Conservation (phyloP, 2,888 invertebrate species). For the Metallyticus violacea region DNA sequence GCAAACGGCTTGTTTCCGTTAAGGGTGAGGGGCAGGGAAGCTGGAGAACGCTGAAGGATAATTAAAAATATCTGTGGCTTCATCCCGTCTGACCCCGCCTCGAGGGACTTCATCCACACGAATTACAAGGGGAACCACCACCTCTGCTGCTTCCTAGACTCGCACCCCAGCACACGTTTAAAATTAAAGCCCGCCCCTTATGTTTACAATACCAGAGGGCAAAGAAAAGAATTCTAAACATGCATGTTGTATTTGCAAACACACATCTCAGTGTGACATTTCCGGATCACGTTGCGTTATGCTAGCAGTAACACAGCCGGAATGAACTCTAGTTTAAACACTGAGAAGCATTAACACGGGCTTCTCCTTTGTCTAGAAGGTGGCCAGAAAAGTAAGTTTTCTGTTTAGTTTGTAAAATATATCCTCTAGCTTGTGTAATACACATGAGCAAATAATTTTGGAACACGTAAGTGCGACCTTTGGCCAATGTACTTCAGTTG, state of each 20-base stretch:
- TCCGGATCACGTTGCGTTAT: background rate
- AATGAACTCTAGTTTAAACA: background rate
- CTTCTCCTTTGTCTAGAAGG: too few relatives aligned
- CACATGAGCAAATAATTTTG: too few relatives aligned
- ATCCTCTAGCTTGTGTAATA: too few relatives aligned
- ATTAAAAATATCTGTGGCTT: constrained; percentile 19
- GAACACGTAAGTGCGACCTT: too few relatives aligned
- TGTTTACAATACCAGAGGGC: background rate
- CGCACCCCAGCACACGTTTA: background rate
- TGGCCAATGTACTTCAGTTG: too few relatives aligned
- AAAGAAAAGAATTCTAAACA: background rate
- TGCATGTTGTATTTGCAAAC: background rate
- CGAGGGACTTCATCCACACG: background rate
- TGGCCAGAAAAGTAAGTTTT: too few relatives aligned
- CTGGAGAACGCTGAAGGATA: background rate
- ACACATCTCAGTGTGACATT: background rate
- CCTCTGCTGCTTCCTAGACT: background rate
- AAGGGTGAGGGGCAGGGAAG: background rate
- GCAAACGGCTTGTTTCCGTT: background rate
- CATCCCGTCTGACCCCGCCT: background rate
- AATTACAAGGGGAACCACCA: background rate
- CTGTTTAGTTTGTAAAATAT: too few relatives aligned
- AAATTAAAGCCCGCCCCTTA: background rate
- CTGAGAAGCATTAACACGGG: background rate
- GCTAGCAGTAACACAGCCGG: background rate